These are phyloP conservation scores for Drosophila kanapiae DNA, from an alignment of 1,140 invertebrate species.

Conservation along the genomic window DNA sequence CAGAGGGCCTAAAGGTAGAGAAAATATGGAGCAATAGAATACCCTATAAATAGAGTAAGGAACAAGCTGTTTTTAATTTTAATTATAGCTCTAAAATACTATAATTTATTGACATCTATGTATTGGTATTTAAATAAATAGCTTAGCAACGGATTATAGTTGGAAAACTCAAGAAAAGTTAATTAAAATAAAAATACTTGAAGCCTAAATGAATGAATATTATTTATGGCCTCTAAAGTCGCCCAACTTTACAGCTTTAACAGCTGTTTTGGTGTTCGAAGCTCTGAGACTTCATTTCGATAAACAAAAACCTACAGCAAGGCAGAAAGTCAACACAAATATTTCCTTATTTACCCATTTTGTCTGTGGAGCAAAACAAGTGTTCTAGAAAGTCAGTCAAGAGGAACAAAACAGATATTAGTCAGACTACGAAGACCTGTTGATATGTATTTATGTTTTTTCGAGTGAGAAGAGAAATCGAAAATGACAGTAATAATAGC, in stretches of 20 bases:
- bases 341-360: constrained; percentile 36
- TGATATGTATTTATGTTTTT: not conserved
- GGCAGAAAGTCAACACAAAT: constrained; percentile 15
- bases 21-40: not conserved
- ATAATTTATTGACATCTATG: not conserved
- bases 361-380: constrained; percentile 28
- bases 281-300: not conserved
- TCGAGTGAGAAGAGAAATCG: not conserved
- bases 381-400: constrained; percentile 41
- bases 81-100: not conserved
- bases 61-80: not conserved
- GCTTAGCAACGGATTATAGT: too few relatives aligned
- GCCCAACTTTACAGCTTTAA: not conserved
- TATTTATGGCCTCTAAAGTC: not conserved
- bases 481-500: constrained; percentile 11
- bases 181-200: too few relatives aligned
- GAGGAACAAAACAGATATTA: constrained; percentile 21
- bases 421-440: not conserved
- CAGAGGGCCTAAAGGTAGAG: not conserved
- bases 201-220: not conserved
- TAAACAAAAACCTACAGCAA: constrained; percentile 3
- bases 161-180: not conserved
- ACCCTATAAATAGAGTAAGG: not conserved
- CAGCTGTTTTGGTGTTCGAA: constrained; percentile 7
- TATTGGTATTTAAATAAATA: not conserved